Percentiles rank a stretch among this genome's conserved stretches.
These are phyloP conservation scores for Caenorhabditis imperialis DNA, from an alignment of 2,888 invertebrate genomes.

Conservation along the genomic window DNA sequence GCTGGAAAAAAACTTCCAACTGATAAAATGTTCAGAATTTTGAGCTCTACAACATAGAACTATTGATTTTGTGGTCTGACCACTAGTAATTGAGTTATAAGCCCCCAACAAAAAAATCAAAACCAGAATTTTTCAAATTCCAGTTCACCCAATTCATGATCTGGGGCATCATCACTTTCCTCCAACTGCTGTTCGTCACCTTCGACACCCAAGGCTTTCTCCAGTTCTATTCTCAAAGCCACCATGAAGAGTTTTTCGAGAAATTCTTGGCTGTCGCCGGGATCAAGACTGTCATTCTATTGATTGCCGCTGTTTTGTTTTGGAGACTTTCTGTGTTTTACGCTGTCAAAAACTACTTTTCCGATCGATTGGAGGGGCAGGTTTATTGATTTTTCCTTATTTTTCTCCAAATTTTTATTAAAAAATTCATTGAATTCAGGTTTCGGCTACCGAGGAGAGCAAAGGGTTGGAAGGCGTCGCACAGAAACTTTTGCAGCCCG, in stretches of 20 bases:
- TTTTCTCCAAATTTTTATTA: neutral
- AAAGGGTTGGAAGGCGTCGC: slow-evolving; percentile 41
- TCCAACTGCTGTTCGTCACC: slow-evolving; percentile 57
- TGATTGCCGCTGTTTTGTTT: slow-evolving; percentile 51
- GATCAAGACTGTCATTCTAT: slow-evolving; percentile 50
- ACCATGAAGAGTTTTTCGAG: slow-evolving; percentile 59
- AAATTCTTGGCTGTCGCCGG: slow-evolving; percentile 38
- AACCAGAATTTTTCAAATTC: no score
- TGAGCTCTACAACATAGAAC: no score
- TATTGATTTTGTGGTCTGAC: no score
- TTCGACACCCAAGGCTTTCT: slow-evolving; percentile 62
- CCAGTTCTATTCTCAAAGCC: slow-evolving; percentile 62
- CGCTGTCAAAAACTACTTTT: slow-evolving; percentile 51
- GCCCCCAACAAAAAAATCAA: no score
- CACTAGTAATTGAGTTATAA: no score
- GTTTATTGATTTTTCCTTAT: neutral
- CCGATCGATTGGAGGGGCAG: slow-evolving; percentile 40
- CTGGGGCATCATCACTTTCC: slow-evolving; percentile 53
- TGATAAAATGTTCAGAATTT: no score
- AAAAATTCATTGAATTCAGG: slow-evolving; percentile 7
- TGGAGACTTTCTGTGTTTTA: slow-evolving; percentile 59
- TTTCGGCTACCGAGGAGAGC: slow-evolving; percentile 40
- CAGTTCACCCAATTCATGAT: slow-evolving; percentile 54
- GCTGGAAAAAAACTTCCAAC: no score
- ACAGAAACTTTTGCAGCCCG: slow-evolving; percentile 56